Evolutionary conservation across 2,797 vertebrate species (phyloP), one percentile per base, ranked within the genome.

Genomic region (Ptychadena robeensis): DNA sequence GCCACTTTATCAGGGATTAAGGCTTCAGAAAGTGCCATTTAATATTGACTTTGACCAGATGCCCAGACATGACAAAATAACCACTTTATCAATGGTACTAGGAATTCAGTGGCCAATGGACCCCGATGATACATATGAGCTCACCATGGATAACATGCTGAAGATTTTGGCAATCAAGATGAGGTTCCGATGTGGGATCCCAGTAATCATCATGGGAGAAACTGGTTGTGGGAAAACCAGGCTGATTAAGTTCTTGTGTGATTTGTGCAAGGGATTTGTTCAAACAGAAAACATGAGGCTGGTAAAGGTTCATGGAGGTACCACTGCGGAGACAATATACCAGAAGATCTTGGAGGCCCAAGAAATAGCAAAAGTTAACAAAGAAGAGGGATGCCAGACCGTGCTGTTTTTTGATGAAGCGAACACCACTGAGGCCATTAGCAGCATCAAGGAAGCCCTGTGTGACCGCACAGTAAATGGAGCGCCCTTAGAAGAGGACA

Each of bases 101-200:
- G 98, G 97, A 66, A 93, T 98, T 61, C 81, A 93, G 67, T 94
- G 85, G 84, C 76, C 87, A 4, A 22, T 0, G 0, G 98, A 99
- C 86, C 97, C 97, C 0, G 98, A 99, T 64, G 93, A 96, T 87
- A 97, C 96, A 0, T 99, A 98, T 0, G 97, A 99, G 87, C 95
- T 99, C 0, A 99, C 97, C 0, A 96, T 91, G 0, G 98, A 99
- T 90, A 99, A 98, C 4, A 91, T 98, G 67, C 87, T 99, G 1
- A 99, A 99, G 87, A 97, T 99, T 75, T 84, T 99, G 10, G 97
- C 97, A 59, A 96, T 99, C 18, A 96, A 98, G 86, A 99, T 99
- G 98, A 92, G 98, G 0, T 97, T 99, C 90, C 94, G 97, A 0
- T 99, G 98, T 79, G 94, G 96, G 73, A 99, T 99, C 77, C 98